Evolutionary conservation across 1,140 invertebrate genomes (phyloP), one percentile per base, ranked within the genome.

Genomic region (Dolichoris vasculosae): DNA sequence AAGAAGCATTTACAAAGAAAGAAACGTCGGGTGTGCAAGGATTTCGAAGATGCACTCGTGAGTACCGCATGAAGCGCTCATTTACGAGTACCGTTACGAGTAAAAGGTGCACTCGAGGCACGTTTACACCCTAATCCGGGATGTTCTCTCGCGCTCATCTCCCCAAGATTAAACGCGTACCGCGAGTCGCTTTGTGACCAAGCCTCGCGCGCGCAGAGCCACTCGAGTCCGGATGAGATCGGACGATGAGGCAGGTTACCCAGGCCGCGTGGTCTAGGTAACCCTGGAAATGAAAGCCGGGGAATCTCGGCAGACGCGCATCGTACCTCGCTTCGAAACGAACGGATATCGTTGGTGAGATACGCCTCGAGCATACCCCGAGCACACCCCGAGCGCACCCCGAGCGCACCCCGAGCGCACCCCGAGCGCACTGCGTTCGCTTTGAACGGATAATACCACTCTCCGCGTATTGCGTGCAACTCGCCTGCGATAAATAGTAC

Each of bases 401-500:
- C n/a, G n/a, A n/a, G n/a, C n/a, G n/a, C n/a, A n/a, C n/a, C n/a
- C n/a, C n/a, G n/a, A n/a, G n/a, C n/a, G n/a, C n/a, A n/a, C n/a
- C n/a, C n/a, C n/a, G n/a, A n/a, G n/a, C n/a, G n/a, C n/a, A 3
- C 20, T 7, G 9, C 64, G 35, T 35, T 15, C 13, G 32, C 32
- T 35, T 15, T 38, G 30, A 69, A 69, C 46, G 43, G 13, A 77
- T 77, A 17, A 30, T 43, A 35, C 46, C 75, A 7, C n/a, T 23
- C 67, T 13, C 26, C 2, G 35, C 23, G 32, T 38, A 23, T 32
- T 15, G 75, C 46, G 43, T 55, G 20, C 20, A 55, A 55, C 8
- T 17, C 20, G 46, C 46, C 35, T 30, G 30, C 76, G 76, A 78
- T 78, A 78, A 78, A 78, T 78, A 78, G 46, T 78, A 38, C 32